Evolutionary conservation across 1,140 invertebrate genomes (phyloP), one percentile per base, ranked within the genome.

Genomic region (Heliconius hewitsoni): DNA sequence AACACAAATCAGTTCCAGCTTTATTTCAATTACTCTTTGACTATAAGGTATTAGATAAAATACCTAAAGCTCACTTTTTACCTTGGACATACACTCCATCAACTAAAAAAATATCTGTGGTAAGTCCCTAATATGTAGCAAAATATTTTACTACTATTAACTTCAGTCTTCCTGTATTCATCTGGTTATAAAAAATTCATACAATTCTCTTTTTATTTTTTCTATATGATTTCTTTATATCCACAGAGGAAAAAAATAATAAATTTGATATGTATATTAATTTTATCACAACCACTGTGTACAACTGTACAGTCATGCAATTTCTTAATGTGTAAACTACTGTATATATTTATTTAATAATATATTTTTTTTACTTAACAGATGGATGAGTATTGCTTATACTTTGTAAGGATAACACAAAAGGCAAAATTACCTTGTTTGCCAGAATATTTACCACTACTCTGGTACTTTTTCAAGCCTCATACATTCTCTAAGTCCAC

Each of bases 401-500:
- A 95, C 81, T 85, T 96, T 71, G 93, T 96, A 0, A 95, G 95
- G 80, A 95, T 96, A 74, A 92, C 92, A 46, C 94, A 95, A 52
- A 95, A 95, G 30, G 86, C 90, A 19, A 92, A 95, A 78, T 83
- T 96, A 2, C 95, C 95, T 4, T 95, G 95, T 71, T 85, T 89
- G 18, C 76, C 91, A 1, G 93, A 93, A 57, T 94, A 96, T 83
- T 80, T 96, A 52, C 92, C 95, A 27, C 89, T 95, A 3, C 85
- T 96, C 2, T 96, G 95, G 95, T 96, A 95, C 84, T 96, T 96
- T 82, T 95, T 96, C 37, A 95, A 95, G 80, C 95, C 95, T 57
- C 95, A 96, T 83, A 94, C 95, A 82, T 90, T 95, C 30, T 95
- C 95, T 73, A 95, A 95, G 50, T 93, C 92, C 18, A 95, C 95